A percentile compares a stretch with the other conserved stretches of the same genome.
phyloP scores from a whole-genome alignment of 2,113 vertebrate genomes.

The Noctilio leporinus region DNA sequence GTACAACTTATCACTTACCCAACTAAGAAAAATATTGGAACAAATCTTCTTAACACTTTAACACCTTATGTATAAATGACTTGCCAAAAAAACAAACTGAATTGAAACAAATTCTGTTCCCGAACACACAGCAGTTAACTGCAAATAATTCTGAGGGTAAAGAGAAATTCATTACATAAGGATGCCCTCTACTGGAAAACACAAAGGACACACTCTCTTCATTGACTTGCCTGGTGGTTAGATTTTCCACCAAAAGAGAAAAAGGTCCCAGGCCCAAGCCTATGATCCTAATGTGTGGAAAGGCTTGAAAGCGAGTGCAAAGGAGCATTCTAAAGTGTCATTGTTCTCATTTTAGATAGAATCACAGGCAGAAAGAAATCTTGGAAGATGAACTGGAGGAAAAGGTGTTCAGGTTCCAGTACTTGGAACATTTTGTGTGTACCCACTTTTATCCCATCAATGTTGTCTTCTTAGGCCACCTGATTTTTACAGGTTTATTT shows the following conservation, averaged over 20 bases:
- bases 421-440: not conserved
- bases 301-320: not conserved
- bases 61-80: constrained; percentile 55
- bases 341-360: not conserved
- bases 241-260: not conserved
- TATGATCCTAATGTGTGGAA: not conserved
- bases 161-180: constrained; percentile 61
- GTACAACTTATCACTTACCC: constrained; percentile 48
- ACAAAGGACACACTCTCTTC: not conserved
- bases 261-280: not conserved
- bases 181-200: constrained; percentile 77
- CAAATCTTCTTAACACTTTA: constrained; percentile 60
- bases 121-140: not conserved
- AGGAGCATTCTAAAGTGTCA: not conserved
- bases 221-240: not conserved
- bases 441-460: not conserved
- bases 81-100: constrained; percentile 53
- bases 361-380: not conserved
- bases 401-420: not conserved
- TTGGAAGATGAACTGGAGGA: not conserved
- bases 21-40: constrained; percentile 56
- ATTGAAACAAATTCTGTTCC: constrained; percentile 21
- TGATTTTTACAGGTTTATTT: not conserved
- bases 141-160: not conserved
- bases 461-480: not conserved